Conservation (phyloP, 2,113 vertebrate species). For the Gymnocephalus cernua region DNA sequence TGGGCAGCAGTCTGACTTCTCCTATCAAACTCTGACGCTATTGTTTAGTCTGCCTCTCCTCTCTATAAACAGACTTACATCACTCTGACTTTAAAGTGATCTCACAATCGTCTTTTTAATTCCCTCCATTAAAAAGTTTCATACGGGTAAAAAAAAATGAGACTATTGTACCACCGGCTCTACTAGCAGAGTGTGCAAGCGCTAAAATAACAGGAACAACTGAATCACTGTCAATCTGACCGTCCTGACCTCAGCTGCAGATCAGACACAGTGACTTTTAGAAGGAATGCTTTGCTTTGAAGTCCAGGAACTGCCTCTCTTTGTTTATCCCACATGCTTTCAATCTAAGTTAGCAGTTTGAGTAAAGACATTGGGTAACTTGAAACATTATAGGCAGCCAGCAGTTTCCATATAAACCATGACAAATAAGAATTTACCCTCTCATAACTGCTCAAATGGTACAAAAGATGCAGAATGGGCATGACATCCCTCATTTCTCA, state of each 20-base stretch:
- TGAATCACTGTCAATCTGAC: slow-evolving; percentile 62
- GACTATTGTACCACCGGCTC: slow-evolving; percentile 26
- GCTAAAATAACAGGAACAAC: slow-evolving; percentile 57
- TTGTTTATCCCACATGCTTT: slow-evolving; percentile 64
- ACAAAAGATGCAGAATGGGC: slow-evolving; percentile 24
- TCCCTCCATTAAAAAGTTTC: slow-evolving; percentile 24
- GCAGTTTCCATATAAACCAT: slow-evolving; percentile 24
- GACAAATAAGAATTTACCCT: slow-evolving; percentile 24
- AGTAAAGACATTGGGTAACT: slow-evolving; percentile 36
- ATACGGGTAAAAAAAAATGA: slow-evolving; percentile 14
- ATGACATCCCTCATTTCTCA: slow-evolving; percentile 48
- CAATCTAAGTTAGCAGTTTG: slow-evolving; percentile 34
- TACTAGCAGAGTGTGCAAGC: slow-evolving; percentile 1
- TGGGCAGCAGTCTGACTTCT: not conserved
- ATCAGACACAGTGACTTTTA: slow-evolving; percentile 64
- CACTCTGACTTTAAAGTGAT: slow-evolving; percentile 8
- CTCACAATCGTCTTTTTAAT: slow-evolving; percentile 22
- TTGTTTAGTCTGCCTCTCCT: slow-evolving; percentile 56
- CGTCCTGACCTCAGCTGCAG: slow-evolving; percentile 66
- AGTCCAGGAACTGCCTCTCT: slow-evolving; percentile 59
- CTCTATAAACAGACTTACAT: slow-evolving; percentile 36
- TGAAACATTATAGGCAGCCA: slow-evolving; percentile 21
- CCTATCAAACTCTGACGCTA: slow-evolving; percentile 33
- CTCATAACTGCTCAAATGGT: slow-evolving; percentile 17
- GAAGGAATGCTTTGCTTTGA: slow-evolving; percentile 72